phyloP scores from a whole-genome alignment of 2,113 vertebrate species.

The Cinclus mexicanus region DNA sequence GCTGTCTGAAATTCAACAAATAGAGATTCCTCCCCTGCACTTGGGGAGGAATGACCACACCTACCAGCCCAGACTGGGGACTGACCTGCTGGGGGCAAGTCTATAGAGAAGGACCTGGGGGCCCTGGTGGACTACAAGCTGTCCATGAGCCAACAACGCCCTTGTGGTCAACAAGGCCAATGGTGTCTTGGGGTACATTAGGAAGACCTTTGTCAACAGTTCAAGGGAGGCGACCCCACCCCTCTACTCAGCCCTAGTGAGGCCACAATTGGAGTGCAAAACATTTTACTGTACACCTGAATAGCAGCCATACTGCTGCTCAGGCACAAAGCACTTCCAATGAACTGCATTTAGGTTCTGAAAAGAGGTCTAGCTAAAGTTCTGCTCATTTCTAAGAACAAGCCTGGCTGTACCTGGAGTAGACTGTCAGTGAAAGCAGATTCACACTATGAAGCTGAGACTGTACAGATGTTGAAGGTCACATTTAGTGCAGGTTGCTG shows the following conservation, averaged over 20 bases:
- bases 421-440: not conserved
- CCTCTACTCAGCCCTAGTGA: not conserved
- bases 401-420: not conserved
- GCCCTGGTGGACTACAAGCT: not conserved
- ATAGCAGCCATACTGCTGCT: not conserved
- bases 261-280: not conserved
- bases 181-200: not conserved
- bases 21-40: not conserved
- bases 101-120: not conserved
- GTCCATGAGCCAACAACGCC: not conserved
- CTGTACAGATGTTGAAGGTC: not conserved
- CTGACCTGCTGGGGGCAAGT: not conserved
- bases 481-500: not conserved
- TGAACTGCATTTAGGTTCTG: not conserved
- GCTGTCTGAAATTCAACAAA: not conserved
- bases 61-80: not conserved
- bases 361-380: not conserved
- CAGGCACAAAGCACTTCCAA: not conserved
- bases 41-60: not conserved
- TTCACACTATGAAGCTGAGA: not conserved
- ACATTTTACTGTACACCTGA: not conserved
- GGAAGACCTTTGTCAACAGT: not conserved
- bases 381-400: not conserved
- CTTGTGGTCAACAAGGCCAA: not conserved
- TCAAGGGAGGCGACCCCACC: not conserved